Evolutionary conservation across 2,888 invertebrate genomes (phyloP), one percentile per base, ranked within the genome.

Genomic region (Ctena decussata): DNA sequence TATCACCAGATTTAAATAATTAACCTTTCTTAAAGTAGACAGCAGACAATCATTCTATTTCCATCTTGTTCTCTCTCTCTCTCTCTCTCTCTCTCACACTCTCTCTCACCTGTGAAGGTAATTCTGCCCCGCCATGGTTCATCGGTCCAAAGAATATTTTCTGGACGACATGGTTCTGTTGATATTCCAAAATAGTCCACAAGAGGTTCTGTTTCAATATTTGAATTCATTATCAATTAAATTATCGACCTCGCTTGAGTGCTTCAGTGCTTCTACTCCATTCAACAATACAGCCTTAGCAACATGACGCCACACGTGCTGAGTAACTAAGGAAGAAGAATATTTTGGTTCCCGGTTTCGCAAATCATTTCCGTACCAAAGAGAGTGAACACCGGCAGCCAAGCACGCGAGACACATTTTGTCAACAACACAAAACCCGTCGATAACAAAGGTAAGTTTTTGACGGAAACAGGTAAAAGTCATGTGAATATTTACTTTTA

Each of bases 91-190:
- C n/a, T n/a, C n/a, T n/a, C n/a, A n/a, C n/a, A n/a, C n/a, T n/a
- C n/a, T 49, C 49, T 69, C 78, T 73, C 44, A 92, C 92, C 92
- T 78, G 92, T 91, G 80, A 86, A 92, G 41, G 89, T 77, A 78
- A 92, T 87, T 77, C 91, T 73, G 27, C 92, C 92, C 57, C 78
- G 88, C 91, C 91, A 91, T 39, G 90, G 90, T 72, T 89, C 89
- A 74, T 90, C 80, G 21, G 87, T 85, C 78, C 90, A 90, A 39
- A 91, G 82, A 27, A 91, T 86, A 72, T 89, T 90, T 32, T 84
- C 73, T 49, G 84, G 86, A 35, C 86, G 86, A 71, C 86, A 86
- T 18, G 77, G 72, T 69, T 84, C 86, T 73, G 35, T n/a, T 15
- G 86, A 76, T 60, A 73, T 73, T 60, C 80, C 80, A 80, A 74